Evolutionary conservation across 2,113 vertebrate species (phyloP).

Genomic region (Romanogobio albipinnatus): DNA sequence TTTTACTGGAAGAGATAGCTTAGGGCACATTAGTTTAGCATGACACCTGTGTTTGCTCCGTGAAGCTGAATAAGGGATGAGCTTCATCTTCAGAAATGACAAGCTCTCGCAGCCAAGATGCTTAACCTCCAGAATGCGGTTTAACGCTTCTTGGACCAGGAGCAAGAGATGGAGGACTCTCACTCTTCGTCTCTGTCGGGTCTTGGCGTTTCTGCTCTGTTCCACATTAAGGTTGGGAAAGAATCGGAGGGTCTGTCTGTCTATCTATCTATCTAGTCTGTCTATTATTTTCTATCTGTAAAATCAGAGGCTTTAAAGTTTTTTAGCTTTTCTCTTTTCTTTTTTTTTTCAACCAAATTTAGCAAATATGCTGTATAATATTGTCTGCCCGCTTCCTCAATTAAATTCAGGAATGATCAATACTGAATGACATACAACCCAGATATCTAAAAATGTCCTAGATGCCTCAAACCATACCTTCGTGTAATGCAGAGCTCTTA

Average conservation of each 20-base stretch:
- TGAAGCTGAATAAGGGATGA: conserved; percentile 56
- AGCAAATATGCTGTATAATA: too few species aligned
- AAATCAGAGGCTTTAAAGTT: neutral
- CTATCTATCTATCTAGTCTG: too few species aligned
- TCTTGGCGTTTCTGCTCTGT: conserved; percentile 39
- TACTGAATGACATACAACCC: too few species aligned
- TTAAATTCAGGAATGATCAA: too few species aligned
- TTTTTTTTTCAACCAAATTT: neutral
- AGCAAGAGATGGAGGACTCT: conserved; percentile 41
- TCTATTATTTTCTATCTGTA: neutral
- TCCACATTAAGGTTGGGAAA: conserved; percentile 28
- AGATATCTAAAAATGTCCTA: too few species aligned
- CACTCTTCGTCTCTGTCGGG: conserved; percentile 61
- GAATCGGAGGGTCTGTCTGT: neutral
- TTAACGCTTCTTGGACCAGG: conserved; percentile 59
- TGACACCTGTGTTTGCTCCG: conserved; percentile 46
- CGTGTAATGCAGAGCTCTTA: neutral
- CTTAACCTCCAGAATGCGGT: conserved; percentile 64
- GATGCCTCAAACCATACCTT: neutral
- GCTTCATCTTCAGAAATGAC: conserved; percentile 65
- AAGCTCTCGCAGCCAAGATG: conserved; percentile 62
- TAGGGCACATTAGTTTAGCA: conserved; percentile 53
- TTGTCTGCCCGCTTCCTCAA: too few species aligned
- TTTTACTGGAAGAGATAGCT: conserved; percentile 20
- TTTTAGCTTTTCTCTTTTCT: neutral